These are phyloP conservation scores for Micromesistius poutassou DNA, from an alignment of 2,797 vertebrate genomes.

Conservation along the genomic window DNA sequence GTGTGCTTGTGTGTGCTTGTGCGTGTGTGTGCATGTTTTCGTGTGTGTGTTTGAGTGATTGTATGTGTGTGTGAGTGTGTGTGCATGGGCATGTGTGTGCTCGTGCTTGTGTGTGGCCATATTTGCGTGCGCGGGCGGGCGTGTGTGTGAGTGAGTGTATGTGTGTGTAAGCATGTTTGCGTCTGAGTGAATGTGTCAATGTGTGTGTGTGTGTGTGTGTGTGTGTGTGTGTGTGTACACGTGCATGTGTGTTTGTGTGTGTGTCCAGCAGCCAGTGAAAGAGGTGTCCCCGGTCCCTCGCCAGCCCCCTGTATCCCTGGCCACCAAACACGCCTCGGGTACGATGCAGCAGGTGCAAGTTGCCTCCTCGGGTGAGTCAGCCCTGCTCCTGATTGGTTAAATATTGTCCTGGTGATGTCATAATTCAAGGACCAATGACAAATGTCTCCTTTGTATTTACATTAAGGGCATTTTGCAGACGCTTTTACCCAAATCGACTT, in stretches of 20 bases:
- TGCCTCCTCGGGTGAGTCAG: slow-evolving; percentile 69
- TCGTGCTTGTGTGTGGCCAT: slow-evolving; percentile 20
- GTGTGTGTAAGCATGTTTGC: slow-evolving; percentile 35
- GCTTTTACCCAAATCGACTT: too few species aligned
- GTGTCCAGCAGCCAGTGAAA: slow-evolving; percentile 72
- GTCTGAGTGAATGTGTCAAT: slow-evolving; percentile 35
- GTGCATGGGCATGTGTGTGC: too few species aligned
- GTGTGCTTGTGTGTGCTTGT: too few species aligned
- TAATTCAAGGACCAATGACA: background rate
- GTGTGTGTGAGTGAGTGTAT: slow-evolving; percentile 26
- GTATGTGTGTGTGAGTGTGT: too few species aligned
- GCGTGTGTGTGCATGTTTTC: too few species aligned
- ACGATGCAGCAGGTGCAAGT: slow-evolving; percentile 70
- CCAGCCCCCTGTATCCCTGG: slow-evolving; percentile 37
- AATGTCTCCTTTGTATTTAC: background rate
- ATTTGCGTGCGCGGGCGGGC: slow-evolving; percentile 24
- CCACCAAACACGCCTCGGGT: slow-evolving; percentile 38
- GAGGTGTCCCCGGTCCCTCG: slow-evolving; percentile 71
- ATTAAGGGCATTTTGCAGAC: too few species aligned
- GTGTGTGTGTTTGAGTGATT: too few species aligned
- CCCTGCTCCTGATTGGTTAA: background rate
- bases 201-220: slow-evolving; percentile 38
- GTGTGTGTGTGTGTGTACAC: slow-evolving; percentile 19
- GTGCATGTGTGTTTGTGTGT: slow-evolving; percentile 10
- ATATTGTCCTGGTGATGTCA: background rate